Evolutionary conservation across 1,140 invertebrate species (phyloP), one percentile per base, ranked within the genome.

Genomic region (Arion vulgaris): DNA sequence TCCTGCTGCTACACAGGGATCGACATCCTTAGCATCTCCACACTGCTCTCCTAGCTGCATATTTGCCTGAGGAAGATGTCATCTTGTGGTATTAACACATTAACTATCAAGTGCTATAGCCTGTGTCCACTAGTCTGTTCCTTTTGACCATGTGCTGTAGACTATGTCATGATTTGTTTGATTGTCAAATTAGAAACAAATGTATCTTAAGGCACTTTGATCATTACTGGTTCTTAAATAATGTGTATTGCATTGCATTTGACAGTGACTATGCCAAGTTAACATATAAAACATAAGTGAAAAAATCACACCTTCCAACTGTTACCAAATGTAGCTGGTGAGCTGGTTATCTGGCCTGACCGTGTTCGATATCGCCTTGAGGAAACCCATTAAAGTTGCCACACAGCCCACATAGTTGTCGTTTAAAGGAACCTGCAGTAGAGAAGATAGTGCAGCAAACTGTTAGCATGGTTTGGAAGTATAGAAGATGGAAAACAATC

Each of bases 401-500:
- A 90, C 97, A 99, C 0, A 99, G 92, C 34, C 97, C 97, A 89
- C 97, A 98, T 4, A 97, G 88, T 84, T 95, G 94, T 19, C 94
- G 94, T 89, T 96, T 96, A 91, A 95, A 97, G 0, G 92, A 93
- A 2, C 95, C 95, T 0, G 97, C 95, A 19, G 96, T 96, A 0
- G 95, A 95, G n/a, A n/a, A n/a, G n/a, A n/a, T n/a, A n/a, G n/a
- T n/a, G n/a, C n/a, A n/a, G n/a, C n/a, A n/a, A n/a, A n/a, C n/a
- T n/a, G n/a, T n/a, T n/a, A n/a, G n/a, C n/a, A n/a, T n/a, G n/a
- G n/a, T n/a, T n/a, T n/a, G n/a, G n/a, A n/a, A n/a, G n/a, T n/a
- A n/a, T n/a, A n/a, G n/a, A n/a, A n/a, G n/a, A n/a, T n/a, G n/a
- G n/a, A n/a, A n/a, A n/a, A n/a, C n/a, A n/a, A n/a, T n/a, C n/a